Evolutionary conservation across 2,113 vertebrate species (phyloP), one percentile per base, ranked within the genome.

Genomic region (Acrocephalus kingi): DNA sequence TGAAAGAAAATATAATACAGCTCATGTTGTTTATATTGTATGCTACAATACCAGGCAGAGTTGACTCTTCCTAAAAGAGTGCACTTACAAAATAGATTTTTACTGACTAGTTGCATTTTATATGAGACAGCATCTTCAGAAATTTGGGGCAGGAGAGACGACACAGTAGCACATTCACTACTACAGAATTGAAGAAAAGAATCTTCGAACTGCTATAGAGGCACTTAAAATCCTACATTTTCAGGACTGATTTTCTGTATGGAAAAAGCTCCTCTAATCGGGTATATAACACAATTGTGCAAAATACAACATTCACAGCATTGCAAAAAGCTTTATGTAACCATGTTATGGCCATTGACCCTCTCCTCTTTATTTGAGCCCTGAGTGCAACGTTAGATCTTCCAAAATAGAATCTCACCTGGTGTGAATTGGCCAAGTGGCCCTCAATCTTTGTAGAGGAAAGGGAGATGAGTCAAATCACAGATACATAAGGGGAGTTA

Each of bases 271-370:
- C 19, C 16, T 83, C 45, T 76, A 35, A 66, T 22, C 6, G 4
- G 25, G 23, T 19, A 15, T n/a, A 45, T 28, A 89, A 41, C 9
- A 61, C 13, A 80, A 28, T 41, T 25, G 28, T 4, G 20, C 21
- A 69, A 68, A 83, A 86, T 7, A 7, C 2, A 86, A 49, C n/a
- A 80, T 23, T 46, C 30, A 43, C 35, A 80, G 55, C 46, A 62
- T 12, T 66, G n/a, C 25, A 23, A 43, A 66, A 62, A 15, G 6
- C 43, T 73, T 39, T 52, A 41, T 9, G 6, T 18, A 89, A 64
- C n/a, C 5, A 23, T 0, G 6, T 21, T 28, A 56, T 3, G 20
- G 15, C 20, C 15, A 39, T 73, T 37, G 23, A 4, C 10, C 6
- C 25, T 49, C 11, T 62, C 30, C 45, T 78, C 45, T 43, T 66